Evolutionary conservation across 2,888 invertebrate species (phyloP).

Genomic region (Nephrotoma appendiculata): DNA sequence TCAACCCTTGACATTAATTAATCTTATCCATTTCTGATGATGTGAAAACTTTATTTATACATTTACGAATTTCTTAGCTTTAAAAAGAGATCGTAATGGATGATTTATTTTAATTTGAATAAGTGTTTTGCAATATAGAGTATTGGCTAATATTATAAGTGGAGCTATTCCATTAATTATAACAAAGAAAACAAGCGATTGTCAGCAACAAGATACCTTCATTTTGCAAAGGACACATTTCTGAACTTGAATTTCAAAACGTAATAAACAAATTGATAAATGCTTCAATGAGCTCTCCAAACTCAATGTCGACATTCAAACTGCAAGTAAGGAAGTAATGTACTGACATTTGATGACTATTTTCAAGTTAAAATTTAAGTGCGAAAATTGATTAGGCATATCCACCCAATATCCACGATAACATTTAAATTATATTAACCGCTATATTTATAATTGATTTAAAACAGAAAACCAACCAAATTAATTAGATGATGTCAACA

Average conservation of each 20-base stretch:
- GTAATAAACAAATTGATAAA: background rate
- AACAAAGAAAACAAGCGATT: too few species aligned
- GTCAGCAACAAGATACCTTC: background rate
- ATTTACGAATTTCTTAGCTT: too few species aligned
- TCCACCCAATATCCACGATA: background rate
- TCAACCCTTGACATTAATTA: background rate
- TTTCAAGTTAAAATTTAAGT: too few species aligned
- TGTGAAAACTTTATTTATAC: background rate
- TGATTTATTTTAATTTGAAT: background rate
- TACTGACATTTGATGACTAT: background rate
- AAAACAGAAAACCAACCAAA: background rate
- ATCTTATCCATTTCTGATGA: background rate
- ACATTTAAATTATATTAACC: background rate
- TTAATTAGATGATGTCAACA: background rate
- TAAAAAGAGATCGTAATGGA: background rate
- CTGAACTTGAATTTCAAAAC: background rate
- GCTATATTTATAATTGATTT: background rate
- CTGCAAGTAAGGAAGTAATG: background rate
- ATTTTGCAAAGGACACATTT: background rate
- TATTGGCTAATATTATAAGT: too few species aligned
- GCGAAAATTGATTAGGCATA: too few species aligned
- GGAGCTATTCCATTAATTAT: too few species aligned
- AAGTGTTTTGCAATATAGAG: too few species aligned
- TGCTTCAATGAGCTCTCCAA: background rate
- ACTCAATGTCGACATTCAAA: background rate